Evolutionary conservation across 2,888 invertebrate species (phyloP).

Genomic region (Epirrhoe alternata): DNA sequence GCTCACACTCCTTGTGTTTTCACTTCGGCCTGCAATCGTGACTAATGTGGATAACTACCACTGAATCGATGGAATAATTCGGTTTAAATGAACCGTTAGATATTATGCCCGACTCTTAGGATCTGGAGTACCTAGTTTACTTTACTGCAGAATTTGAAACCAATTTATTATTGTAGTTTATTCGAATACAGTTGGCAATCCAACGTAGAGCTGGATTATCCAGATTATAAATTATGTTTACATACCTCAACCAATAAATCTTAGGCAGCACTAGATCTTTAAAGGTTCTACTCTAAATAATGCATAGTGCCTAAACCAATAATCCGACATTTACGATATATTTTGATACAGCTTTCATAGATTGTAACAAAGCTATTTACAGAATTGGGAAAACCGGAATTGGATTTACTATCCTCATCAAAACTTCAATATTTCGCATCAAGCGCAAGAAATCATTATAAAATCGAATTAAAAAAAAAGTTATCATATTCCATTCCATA

Average conservation of each 20-base stretch:
- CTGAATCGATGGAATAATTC: conserved; percentile 76
- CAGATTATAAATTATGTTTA: conserved; percentile 41
- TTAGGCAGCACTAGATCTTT: conserved; percentile 27
- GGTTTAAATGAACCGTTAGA: conserved; percentile 70
- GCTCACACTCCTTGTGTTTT: conserved; percentile 81
- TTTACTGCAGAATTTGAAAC: conserved; percentile 51
- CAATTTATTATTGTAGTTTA: conserved; percentile 42
- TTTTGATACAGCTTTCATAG: not conserved
- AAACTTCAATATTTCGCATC: conserved; percentile 9
- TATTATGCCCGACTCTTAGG: conserved; percentile 47
- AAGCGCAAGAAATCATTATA: conserved; percentile 3
- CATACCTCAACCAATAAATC: conserved; percentile 38
- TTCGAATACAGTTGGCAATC: conserved; percentile 36
- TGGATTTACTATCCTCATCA: not conserved
- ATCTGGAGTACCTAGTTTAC: conserved; percentile 20
- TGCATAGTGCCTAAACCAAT: conserved; percentile 24
- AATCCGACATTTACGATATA: conserved; percentile 23
- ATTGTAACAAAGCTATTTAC: not conserved
- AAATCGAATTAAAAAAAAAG: conserved; percentile 23
- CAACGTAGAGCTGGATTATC: conserved; percentile 38
- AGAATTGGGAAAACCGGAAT: not conserved
- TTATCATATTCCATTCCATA: conserved; percentile 48
- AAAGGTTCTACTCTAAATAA: conserved; percentile 23
- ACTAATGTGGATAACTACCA: conserved; percentile 69
- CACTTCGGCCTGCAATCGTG: conserved; percentile 76